Conservation (phyloP, 2,113 vertebrate genomes). For the Zosterops hypoxanthus region DNA sequence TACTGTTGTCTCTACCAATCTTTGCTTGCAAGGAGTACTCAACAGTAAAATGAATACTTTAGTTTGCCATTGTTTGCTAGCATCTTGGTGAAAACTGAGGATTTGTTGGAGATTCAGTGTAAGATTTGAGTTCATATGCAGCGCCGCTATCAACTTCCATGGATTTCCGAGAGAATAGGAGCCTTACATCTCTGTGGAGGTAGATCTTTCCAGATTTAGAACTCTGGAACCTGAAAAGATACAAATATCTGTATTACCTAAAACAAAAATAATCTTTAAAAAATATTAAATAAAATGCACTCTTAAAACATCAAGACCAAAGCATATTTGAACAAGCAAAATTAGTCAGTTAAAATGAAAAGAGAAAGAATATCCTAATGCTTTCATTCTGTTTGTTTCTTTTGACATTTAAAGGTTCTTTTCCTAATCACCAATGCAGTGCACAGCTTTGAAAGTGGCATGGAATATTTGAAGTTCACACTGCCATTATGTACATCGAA, state of each 20-base stretch:
- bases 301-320: not conserved
- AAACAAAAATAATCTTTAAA: not conserved
- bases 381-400: not conserved
- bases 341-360: not conserved
- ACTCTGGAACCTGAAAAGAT: constrained; percentile 93
- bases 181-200: constrained; percentile 98
- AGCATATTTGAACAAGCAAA: not conserved
- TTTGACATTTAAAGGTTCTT: not conserved
- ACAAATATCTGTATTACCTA: not conserved
- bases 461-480: not conserved
- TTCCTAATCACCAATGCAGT: not conserved
- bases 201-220: constrained; percentile 99
- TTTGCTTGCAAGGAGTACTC: constrained; percentile 47
- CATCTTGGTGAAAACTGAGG: constrained; percentile 94
- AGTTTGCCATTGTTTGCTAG: constrained; percentile 70
- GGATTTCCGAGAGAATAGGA: constrained; percentile 98
- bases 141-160: constrained; percentile 99
- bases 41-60: constrained; percentile 48
- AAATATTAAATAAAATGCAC: not conserved
- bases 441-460: not conserved
- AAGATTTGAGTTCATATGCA: constrained; percentile 98
- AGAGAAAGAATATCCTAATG: not conserved
- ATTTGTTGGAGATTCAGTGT: constrained; percentile 94
- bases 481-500: rapidly evolving
- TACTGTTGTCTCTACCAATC: constrained; percentile 32